Evolutionary conservation across 92 coral and sea anemone species (phyloP).

Genomic region (Epizoanthus fatuus): DNA sequence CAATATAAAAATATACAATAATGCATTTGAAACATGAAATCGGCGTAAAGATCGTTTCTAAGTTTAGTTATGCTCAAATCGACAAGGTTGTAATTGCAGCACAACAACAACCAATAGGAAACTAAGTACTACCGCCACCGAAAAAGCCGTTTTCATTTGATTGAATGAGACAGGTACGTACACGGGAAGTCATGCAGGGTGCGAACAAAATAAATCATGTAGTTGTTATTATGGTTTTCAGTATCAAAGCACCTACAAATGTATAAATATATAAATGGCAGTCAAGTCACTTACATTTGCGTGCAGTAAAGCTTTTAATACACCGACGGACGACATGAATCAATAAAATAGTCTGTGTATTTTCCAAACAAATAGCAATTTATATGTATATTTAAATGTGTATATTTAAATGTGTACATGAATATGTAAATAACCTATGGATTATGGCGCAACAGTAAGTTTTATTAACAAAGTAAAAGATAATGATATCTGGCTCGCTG

Average conservation of each 20-base stretch:
- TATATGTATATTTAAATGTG: not conserved
- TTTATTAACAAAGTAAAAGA: slow-evolving; percentile 3
- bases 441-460: slow-evolving; percentile 21
- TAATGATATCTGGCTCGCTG: not conserved
- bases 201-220: not conserved
- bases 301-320: too few species aligned
- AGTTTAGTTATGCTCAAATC: too few species aligned
- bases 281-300: too few species aligned
- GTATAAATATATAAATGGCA: not conserved
- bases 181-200: not conserved
- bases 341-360: not conserved
- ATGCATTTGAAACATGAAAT: too few species aligned
- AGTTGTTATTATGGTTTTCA: not conserved
- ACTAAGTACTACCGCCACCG: not conserved
- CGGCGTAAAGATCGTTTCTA: too few species aligned
- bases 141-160: not conserved
- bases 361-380: not conserved
- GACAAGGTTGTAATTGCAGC: too few species aligned
- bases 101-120: too few species aligned
- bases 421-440: not conserved
- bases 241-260: not conserved
- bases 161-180: not conserved
- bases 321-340: too few species aligned
- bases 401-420: not conserved
- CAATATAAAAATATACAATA: too few species aligned